phyloP scores from a whole-genome alignment of 2,888 invertebrate genomes.

The Volucella bombylans region DNA sequence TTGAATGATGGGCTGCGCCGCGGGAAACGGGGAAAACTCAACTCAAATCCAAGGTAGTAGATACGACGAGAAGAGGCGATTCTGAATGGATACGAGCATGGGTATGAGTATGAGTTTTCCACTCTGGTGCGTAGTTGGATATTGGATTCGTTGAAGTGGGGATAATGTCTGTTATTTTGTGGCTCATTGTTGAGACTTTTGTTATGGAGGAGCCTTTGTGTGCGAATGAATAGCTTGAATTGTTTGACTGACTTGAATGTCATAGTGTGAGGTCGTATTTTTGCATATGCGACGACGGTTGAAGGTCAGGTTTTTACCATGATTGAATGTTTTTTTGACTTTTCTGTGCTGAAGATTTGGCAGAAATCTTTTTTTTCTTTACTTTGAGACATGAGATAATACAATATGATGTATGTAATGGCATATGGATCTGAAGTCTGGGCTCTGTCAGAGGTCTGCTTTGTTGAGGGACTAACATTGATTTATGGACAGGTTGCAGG shows the following conservation, averaged over 20 bases:
- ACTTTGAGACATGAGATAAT: not conserved
- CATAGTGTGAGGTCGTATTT: slow-evolving; percentile 17
- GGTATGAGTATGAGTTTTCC: too few species aligned
- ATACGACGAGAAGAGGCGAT: not conserved
- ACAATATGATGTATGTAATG: not conserved
- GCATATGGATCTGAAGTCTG: slow-evolving; percentile 10
- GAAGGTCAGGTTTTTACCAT: slow-evolving; percentile 30
- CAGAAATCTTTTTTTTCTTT: not conserved
- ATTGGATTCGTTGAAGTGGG: slow-evolving; percentile 14
- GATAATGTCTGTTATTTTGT: slow-evolving; percentile 40
- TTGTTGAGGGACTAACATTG: slow-evolving; percentile 1
- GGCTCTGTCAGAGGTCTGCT: not conserved
- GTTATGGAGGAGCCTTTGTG: not conserved
- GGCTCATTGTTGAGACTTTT: slow-evolving; percentile 11
- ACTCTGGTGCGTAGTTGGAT: slow-evolving; percentile 11
- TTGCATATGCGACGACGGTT: slow-evolving; percentile 23
- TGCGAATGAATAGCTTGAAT: not conserved
- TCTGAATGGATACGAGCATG: too few species aligned
- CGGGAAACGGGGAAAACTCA: slow-evolving; percentile 10
- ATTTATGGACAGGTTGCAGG: slow-evolving; percentile 10
- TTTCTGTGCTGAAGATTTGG: not conserved
- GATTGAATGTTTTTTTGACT: slow-evolving; percentile 31
- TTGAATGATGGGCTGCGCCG: not conserved
- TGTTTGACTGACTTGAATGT: not conserved
- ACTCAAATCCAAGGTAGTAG: slow-evolving; percentile 6